A percentile compares a stretch with the other conserved stretches of the same genome.
These are phyloP conservation scores for Trisateles emortualis DNA, from an alignment of 2,888 invertebrate genomes.

Conservation along the genomic window DNA sequence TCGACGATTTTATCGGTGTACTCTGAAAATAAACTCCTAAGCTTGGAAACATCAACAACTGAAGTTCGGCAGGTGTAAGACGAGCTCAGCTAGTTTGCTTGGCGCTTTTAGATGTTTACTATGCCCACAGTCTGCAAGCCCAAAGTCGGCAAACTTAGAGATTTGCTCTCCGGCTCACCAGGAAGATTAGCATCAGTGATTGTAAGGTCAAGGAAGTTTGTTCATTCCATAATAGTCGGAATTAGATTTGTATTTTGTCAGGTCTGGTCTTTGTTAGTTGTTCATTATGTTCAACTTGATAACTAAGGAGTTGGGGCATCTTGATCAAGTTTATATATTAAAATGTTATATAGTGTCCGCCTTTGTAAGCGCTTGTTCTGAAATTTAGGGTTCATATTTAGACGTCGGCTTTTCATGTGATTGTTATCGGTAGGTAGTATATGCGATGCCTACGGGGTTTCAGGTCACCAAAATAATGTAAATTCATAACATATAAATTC, in stretches of 20 bases:
- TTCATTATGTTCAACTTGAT: conserved; percentile 33
- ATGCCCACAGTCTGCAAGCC: conserved; percentile 57
- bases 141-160: conserved; percentile 69
- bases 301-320: conserved; percentile 31
- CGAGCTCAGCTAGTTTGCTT: conserved; percentile 56
- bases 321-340: conserved; percentile 30
- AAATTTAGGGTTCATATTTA: conserved; percentile 20
- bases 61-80: conserved; percentile 69
- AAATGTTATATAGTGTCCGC: conserved; percentile 19
- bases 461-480: background rate
- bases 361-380: conserved; percentile 19
- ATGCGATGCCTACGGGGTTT: background rate
- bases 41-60: conserved; percentile 52
- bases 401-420: conserved; percentile 14
- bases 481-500: conserved; percentile 1
- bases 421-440: conserved; percentile 8
- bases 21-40: conserved; percentile 19
- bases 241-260: conserved; percentile 46
- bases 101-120: conserved; percentile 68
- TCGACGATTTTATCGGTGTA: background rate
- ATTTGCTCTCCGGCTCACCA: conserved; percentile 56
- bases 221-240: conserved; percentile 47
- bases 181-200: conserved; percentile 71
- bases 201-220: conserved; percentile 61
- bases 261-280: conserved; percentile 38